phyloP scores from a whole-genome alignment of 2,888 invertebrate species.

The Geophilus truncorum region DNA sequence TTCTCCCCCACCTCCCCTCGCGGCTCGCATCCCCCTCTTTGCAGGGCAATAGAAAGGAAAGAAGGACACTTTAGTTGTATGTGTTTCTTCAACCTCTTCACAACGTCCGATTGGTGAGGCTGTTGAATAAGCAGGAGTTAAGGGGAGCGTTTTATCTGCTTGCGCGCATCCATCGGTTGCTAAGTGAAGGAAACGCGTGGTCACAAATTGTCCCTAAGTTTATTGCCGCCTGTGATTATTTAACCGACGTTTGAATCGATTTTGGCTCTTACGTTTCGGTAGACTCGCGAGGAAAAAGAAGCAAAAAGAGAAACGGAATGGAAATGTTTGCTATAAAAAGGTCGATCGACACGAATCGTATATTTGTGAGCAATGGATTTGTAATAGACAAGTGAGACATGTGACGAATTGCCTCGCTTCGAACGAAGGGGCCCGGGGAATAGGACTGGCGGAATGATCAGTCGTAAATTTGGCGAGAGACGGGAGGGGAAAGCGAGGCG shows the following conservation, averaged over 20 bases:
- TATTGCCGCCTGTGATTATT: conserved; percentile 28
- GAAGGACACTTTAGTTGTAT: not conserved
- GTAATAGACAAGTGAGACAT: conserved; percentile 31
- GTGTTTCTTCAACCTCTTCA: not conserved
- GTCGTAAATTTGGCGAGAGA: conserved; percentile 27
- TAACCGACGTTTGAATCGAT: conserved; percentile 19
- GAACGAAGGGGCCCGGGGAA: not conserved
- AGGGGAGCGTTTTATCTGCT: not conserved
- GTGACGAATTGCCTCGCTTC: conserved; percentile 32
- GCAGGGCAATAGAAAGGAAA: not conserved
- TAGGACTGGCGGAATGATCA: conserved; percentile 25
- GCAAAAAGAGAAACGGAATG: not conserved
- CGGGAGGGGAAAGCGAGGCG: not conserved
- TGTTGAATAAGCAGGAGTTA: not conserved
- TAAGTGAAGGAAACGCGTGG: conserved; percentile 32
- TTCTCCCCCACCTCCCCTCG: conserved; percentile 8
- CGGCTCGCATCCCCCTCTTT: not conserved
- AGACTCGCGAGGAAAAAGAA: not conserved
- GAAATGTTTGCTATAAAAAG: not conserved
- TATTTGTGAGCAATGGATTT: conserved; percentile 30
- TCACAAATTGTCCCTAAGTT: conserved; percentile 16
- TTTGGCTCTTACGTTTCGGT: not conserved
- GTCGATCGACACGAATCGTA: not conserved
- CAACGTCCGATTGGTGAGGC: not conserved
- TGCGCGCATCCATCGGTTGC: conserved; percentile 8